These are phyloP conservation scores for Hypsopygia costalis DNA, from an alignment of 2,888 invertebrate genomes.

Conservation along the genomic window DNA sequence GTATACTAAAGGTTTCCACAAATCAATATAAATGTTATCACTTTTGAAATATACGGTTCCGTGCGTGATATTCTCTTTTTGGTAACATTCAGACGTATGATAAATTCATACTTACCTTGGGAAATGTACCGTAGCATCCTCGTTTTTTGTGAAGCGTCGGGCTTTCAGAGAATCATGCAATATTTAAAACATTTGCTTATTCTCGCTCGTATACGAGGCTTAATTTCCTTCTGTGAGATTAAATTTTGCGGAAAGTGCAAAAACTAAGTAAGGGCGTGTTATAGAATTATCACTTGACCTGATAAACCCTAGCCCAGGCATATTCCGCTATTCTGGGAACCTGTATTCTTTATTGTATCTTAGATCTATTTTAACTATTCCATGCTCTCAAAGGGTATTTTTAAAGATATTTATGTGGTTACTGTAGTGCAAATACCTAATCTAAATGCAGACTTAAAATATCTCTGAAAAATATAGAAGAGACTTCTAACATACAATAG, in stretches of 20 bases:
- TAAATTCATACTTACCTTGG: conserved; percentile 41
- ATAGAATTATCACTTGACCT: background rate
- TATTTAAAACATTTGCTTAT: conserved; percentile 25
- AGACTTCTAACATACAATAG: too few relatives aligned
- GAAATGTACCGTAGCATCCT: conserved; percentile 32
- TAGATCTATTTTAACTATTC: too few relatives aligned
- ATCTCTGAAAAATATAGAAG: too few relatives aligned
- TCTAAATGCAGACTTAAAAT: too few relatives aligned
- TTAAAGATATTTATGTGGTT: too few relatives aligned
- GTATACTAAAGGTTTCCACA: background rate
- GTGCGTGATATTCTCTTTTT: conserved; percentile 19
- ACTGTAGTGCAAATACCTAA: too few relatives aligned
- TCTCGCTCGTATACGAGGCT: background rate
- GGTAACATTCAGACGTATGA: conserved; percentile 26
- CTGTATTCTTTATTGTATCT: too few relatives aligned
- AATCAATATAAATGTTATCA: conserved; percentile 8
- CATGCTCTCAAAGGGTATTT: too few relatives aligned
- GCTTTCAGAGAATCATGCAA: conserved; percentile 18
- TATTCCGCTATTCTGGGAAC: too few relatives aligned
- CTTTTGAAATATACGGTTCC: conserved; percentile 21
- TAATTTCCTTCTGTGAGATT: background rate
- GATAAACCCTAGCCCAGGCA: too few relatives aligned
- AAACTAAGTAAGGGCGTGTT: background rate
- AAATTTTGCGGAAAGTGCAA: too few relatives aligned
- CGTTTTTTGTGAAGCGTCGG: conserved; percentile 19